A percentile compares a stretch with the other conserved stretches of the same genome.
Evolutionary conservation across 2,113 vertebrate genomes (phyloP).

Genomic region (Vombatus ursinus): DNA sequence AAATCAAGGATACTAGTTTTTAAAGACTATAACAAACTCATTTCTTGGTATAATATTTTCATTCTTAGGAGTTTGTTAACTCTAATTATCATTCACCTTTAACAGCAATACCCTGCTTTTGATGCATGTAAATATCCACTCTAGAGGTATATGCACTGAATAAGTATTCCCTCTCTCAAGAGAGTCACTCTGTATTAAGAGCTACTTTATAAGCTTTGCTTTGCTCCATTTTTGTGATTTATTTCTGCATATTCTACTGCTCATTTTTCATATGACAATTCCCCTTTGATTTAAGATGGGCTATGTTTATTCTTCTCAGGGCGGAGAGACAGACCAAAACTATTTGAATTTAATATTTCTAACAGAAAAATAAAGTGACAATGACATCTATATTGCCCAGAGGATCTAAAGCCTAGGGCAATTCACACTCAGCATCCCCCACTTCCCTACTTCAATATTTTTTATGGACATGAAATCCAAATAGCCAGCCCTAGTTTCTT

Average conservation of each 20-base stretch:
- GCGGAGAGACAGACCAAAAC: conserved; percentile 60
- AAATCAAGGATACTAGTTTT: conserved; percentile 40
- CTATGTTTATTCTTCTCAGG: conserved; percentile 58
- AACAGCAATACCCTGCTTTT: conserved; percentile 45
- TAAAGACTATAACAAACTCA: conserved; percentile 33
- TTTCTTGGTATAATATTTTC: not conserved
- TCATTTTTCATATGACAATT: conserved; percentile 60
- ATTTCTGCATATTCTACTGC: conserved; percentile 54
- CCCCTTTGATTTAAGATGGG: conserved; percentile 53
- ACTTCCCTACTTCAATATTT: conserved; percentile 21
- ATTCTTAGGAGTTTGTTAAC: conserved; percentile 32
- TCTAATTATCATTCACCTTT: conserved; percentile 45
- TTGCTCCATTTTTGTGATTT: conserved; percentile 55
- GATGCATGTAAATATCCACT: conserved; percentile 46
- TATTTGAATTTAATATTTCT: conserved; percentile 63
- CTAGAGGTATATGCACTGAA: conserved; percentile 35
- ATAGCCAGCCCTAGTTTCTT: not conserved
- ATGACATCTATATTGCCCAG: not conserved
- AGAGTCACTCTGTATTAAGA: conserved; percentile 45
- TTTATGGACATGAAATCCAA: conserved; percentile 32
- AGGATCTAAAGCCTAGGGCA: conserved; percentile 48
- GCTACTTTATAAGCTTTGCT: conserved; percentile 49
- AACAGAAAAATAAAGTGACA: conserved; percentile 60
- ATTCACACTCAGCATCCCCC: conserved; percentile 12
- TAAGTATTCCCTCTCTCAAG: conserved; percentile 48